A percentile compares a stretch with the other conserved stretches of the same genome.
These are phyloP conservation scores for Liolophura sinensis DNA, from an alignment of 1,140 invertebrate species.

Conservation along the genomic window DNA sequence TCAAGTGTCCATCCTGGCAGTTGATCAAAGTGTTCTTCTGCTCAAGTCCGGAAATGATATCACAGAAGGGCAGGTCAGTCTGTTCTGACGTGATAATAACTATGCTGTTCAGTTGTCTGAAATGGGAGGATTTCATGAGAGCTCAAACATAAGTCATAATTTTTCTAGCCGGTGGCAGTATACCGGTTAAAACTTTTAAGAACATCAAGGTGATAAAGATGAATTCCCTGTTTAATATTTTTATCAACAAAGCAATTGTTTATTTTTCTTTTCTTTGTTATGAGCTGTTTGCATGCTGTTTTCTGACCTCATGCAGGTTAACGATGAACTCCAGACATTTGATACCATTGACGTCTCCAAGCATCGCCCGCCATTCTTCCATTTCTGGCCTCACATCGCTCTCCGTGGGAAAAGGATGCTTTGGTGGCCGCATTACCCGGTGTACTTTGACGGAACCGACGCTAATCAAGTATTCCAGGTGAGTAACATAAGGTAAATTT, in stretches of 20 bases:
- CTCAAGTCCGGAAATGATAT: constrained; percentile 71
- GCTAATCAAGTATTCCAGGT: constrained; percentile 40
- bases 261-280: too few relatives aligned
- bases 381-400: neutral
- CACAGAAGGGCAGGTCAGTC: constrained; percentile 59
- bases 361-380: neutral
- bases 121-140: neutral
- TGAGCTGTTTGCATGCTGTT: too few relatives aligned
- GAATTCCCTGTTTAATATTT: too few relatives aligned
- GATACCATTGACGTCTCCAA: constrained; percentile 54
- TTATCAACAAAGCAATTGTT: too few relatives aligned
- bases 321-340: constrained; percentile 70
- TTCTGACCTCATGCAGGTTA: constrained; percentile 56
- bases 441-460: constrained; percentile 45
- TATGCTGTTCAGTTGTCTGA: too few relatives aligned
- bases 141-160: constrained; percentile 3
- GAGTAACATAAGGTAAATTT: too few relatives aligned
- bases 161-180: too few relatives aligned
- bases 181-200: too few relatives aligned
- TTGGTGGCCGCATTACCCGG: constrained; percentile 36
- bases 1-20: constrained; percentile 80
- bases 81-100: neutral
- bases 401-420: constrained; percentile 34
- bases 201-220: too few relatives aligned
- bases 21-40: constrained; percentile 83